Percentiles rank a stretch among this genome's conserved stretches.
phyloP scores from a whole-genome alignment of 2,797 vertebrate species.

The Characodon lateralis region DNA sequence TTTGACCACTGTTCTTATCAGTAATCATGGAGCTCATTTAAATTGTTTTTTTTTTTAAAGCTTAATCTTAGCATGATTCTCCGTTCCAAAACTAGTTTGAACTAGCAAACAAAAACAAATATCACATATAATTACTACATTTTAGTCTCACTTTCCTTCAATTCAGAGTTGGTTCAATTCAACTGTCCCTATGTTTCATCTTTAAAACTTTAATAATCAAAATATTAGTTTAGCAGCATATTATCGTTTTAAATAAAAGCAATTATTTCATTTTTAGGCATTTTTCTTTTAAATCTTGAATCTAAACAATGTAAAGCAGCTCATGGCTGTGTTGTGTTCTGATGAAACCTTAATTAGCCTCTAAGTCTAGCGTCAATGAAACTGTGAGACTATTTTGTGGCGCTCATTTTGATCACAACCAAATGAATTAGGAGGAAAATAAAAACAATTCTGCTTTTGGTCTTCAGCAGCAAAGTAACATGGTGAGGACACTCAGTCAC shows the following conservation, averaged over 20 bases:
- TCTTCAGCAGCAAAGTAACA: slow-evolving; percentile 68
- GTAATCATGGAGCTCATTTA: no score
- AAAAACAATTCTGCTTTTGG: slow-evolving; percentile 43
- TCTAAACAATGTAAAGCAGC: not conserved
- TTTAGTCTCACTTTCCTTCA: no score
- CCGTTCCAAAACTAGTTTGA: no score
- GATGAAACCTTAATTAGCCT: slow-evolving; percentile 45
- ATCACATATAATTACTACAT: no score
- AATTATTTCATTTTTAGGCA: not conserved
- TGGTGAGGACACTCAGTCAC: slow-evolving; percentile 79
- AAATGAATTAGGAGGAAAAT: slow-evolving; percentile 49
- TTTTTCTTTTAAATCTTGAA: not conserved
- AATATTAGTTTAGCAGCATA: not conserved
- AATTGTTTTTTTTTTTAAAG: no score
- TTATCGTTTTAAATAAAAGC: not conserved
- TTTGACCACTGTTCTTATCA: no score
- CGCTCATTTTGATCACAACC: slow-evolving; percentile 63
- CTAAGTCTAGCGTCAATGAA: slow-evolving; percentile 54
- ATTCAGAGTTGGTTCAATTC: no score
- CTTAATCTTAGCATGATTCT: no score
- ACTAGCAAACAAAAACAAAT: no score
- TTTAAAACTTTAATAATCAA: not conserved
- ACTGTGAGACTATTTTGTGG: slow-evolving; percentile 54
- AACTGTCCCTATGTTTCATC: no score
- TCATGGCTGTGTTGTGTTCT: slow-evolving; percentile 9